Base-by-base conservation (phyloP, 2,888 invertebrate genomes). In the Hermaeophaga mercurialis region DNA sequence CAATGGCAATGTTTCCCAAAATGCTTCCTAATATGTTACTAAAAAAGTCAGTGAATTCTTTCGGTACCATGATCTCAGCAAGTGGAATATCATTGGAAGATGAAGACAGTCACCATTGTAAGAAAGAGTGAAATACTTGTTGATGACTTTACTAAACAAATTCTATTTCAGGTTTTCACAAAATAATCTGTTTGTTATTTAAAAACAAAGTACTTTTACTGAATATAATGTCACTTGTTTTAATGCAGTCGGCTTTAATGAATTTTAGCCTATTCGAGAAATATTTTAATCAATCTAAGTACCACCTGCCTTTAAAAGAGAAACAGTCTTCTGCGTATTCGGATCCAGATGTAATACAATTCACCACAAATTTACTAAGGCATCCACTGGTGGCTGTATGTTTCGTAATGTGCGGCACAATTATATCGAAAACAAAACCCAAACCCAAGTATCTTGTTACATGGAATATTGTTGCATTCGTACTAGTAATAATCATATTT, bases 181-280 rank as follows among this genome's bases (percentile, higher is more conserved):
- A 79, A 17, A 80, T 83, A 0, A 47, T 85, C 0, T 72, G 70
- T 56, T 75, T 85, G 28, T 61, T 86, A 2, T 65, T 84, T n/a
- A 77, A 72, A 46, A 86, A 85, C 64, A 82, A 79, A 67, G 74
- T 84, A 52, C 70, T 85, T 0, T 71, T 84, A 33, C 73, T 80
- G 18, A 85, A 83, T 60, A 73, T 81, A 15, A 33, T 81, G 4
- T 79, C 83, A 4, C 72, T 80, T 3, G 78, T 80, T 58, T 79
- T 82, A 33, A 78, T 82, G 62, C 73, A 80, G 50, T 78, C 80
- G 28, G 86, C 82, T 0, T 55, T 82, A 1, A 67, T 81, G 1
- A 86, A 86, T 70, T 85, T 81, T 55, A 68, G 75, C 1, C 69
- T 76, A 11, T 80, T 81, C 58, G 84, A 85, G 71, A 80, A 83